Evolutionary conservation across 2,888 invertebrate genomes (phyloP), one percentile per base, ranked within the genome.

Genomic region (Drosophila flavopinicola): DNA sequence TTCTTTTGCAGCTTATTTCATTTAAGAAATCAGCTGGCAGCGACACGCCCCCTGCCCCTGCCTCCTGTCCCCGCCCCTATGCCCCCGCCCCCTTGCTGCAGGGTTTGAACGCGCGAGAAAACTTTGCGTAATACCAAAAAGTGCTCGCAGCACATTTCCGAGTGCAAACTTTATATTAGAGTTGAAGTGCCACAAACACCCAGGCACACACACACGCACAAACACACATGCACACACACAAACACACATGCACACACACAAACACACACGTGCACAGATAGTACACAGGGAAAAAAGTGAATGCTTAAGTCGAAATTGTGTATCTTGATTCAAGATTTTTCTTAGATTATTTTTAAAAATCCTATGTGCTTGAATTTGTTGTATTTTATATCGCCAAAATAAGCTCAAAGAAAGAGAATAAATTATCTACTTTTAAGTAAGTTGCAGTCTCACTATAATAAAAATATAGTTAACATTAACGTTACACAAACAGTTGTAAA

Each of bases 111-210:
- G 68, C 45, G 51, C 37, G 63, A 45, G 54, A 77, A 78, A 82
- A 84, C 78, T 82, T 82, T 82, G 80, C 80, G 85, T 82, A 84
- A 84, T 84, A 82, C 85, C 82, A 73, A 82, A 84, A 82, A 82
- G 80, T 84, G 80, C 80, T 84, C 66, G 75, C 82, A 84, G 80
- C 80, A 78, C 85, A 84, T 80, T 82, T 82, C 66, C 66, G 73
- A 82, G 80, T 71, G 78, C 85, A 84, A 82, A 82, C 80, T 82
- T 82, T 82, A 80, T 82, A 82, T 82, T 82, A 78, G 85, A 82
- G 80, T 69, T 84, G 85, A 85, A 83, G 80, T 82, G 80, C 78
- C 78, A 71, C 70, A 66, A 70, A 70, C 77, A 82, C 78, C 20
- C 67, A 47, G 58, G 37, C 44, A 20, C 48, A n/a, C 45, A 32